phyloP scores from a whole-genome alignment of 1,140 invertebrate genomes.

The Diplogasteroides magnus region DNA sequence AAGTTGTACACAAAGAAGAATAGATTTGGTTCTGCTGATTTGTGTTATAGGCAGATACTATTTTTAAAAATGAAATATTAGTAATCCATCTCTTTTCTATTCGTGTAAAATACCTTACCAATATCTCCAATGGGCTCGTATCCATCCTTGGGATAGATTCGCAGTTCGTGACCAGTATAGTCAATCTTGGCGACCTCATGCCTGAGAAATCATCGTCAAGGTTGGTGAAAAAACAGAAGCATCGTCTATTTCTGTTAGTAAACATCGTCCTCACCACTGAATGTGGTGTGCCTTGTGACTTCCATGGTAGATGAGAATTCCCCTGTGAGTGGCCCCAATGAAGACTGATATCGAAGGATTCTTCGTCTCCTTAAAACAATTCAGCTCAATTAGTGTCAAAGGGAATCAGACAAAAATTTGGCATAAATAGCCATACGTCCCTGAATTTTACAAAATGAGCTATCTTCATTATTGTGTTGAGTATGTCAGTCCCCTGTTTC shows the following conservation, averaged over 20 bases:
- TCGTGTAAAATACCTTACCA: too few relatives aligned
- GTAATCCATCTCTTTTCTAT: too few relatives aligned
- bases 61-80: too few relatives aligned
- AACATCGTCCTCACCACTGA: conserved; percentile 67
- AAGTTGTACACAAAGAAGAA: too few relatives aligned
- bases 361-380: conserved; percentile 66
- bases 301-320: conserved; percentile 87
- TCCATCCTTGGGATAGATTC: conserved; percentile 26
- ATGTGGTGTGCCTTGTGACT: conserved; percentile 86
- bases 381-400: too few relatives aligned
- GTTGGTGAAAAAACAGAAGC: conserved; percentile 8
- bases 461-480: too few relatives aligned
- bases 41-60: too few relatives aligned
- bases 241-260: conserved; percentile 17
- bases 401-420: too few relatives aligned
- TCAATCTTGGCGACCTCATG: conserved; percentile 33
- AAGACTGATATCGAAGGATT: conserved; percentile 75
- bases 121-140: conserved; percentile 20
- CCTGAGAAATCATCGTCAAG: conserved; percentile 13
- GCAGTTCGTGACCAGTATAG: conserved; percentile 35
- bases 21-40: too few relatives aligned
- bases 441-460: too few relatives aligned
- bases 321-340: conserved; percentile 86
- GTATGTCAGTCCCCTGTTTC: too few relatives aligned
- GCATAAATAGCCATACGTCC: too few relatives aligned